Evolutionary conservation across 2,797 vertebrate genomes (phyloP).

Genomic region (Characodon lateralis): DNA sequence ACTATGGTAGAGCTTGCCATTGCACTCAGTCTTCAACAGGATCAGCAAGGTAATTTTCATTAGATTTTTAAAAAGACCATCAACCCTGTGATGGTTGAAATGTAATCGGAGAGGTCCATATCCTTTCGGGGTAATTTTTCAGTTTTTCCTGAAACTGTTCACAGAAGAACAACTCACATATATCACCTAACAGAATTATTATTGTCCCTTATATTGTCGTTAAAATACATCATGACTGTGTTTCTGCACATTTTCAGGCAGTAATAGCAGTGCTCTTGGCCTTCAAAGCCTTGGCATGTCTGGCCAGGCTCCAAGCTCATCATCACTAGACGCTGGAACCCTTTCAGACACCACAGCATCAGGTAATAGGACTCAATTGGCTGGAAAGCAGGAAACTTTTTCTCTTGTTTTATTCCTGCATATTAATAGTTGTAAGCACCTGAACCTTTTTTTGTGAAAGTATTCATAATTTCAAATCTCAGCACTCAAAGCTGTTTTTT

Average conservation of each 20-base stretch:
- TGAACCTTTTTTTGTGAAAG: background rate
- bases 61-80: background rate
- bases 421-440: background rate
- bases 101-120: background rate
- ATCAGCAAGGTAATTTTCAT: constrained; percentile 90
- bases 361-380: constrained; percentile 83
- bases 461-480: background rate
- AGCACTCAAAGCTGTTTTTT: background rate
- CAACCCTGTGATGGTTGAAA: background rate
- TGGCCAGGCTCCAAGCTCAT: constrained; percentile 97
- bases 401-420: constrained; percentile 16
- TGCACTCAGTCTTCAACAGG: constrained; percentile 96
- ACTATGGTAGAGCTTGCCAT: constrained; percentile 99
- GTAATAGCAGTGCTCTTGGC: constrained; percentile 97
- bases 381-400: background rate
- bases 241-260: constrained; percentile 80
- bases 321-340: constrained; percentile 96
- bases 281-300: constrained; percentile 97
- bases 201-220: background rate
- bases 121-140: background rate
- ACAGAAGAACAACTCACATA: background rate
- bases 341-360: constrained; percentile 99
- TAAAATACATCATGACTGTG: background rate
- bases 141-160: background rate
- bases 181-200: background rate